phyloP scores from a whole-genome alignment of 1,140 invertebrate genomes.

The Dryas iulia region DNA sequence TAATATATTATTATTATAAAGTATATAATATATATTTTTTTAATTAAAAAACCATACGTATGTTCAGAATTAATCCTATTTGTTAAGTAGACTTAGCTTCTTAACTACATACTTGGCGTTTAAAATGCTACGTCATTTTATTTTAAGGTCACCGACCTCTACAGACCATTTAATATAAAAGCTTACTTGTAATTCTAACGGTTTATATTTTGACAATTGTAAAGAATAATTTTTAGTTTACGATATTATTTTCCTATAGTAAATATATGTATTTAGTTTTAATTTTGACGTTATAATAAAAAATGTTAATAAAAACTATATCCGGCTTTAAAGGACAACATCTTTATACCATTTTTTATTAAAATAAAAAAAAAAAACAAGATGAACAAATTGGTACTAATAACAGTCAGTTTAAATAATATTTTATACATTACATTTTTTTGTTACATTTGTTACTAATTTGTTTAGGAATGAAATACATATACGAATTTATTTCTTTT shows the following conservation, averaged over 20 bases:
- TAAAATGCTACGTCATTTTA: slow-evolving; percentile 21
- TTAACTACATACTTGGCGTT: slow-evolving; percentile 16
- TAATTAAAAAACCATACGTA: neutral
- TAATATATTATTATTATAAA: neutral
- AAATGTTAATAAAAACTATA: neutral
- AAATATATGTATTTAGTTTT: neutral
- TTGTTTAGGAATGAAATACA: neutral
- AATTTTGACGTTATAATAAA: neutral
- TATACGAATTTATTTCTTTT: neutral
- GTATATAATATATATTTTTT: neutral
- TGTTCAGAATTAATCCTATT: slow-evolving; percentile 6
- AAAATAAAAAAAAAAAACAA: neutral
- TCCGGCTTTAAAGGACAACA: slow-evolving; percentile 4
- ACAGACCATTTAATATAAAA: slow-evolving; percentile 19
- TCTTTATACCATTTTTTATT: neutral
- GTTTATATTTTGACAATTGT: slow-evolving; percentile 19
- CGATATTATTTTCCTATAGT: neutral
- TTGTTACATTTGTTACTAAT: neutral
- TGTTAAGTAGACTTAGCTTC: slow-evolving; percentile 20
- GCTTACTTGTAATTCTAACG: slow-evolving; percentile 14
- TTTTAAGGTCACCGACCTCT: slow-evolving; percentile 15
- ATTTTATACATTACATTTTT: neutral
- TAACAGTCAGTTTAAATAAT: neutral
- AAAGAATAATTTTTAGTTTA: slow-evolving; percentile 5
- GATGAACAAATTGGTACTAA: neutral